Evolutionary conservation across 2,113 vertebrate species (phyloP), one percentile per base, ranked within the genome.

Genomic region (Marmota monax): DNA sequence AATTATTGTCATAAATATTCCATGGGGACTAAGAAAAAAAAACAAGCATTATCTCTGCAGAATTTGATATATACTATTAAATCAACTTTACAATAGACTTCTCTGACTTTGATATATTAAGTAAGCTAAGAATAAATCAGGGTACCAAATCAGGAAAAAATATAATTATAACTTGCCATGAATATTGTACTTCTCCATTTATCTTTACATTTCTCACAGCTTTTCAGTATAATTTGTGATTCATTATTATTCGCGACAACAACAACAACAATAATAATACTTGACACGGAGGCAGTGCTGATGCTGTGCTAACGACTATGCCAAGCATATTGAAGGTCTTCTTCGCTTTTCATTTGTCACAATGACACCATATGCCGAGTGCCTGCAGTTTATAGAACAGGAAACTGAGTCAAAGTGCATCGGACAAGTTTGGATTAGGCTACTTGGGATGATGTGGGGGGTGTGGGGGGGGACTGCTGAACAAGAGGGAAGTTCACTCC

Each of bases 1-100:
- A 94, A 86, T 92, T 92, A 73, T 65, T 39, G 17, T 67, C 48
- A 18, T 74, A 94, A 96, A 92, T 63, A 89, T 88, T 88, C 78
- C 16, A n/a, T 45, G 63, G 53, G 51, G 25, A 42, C n/a, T 51
- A 39, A n/a, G 25, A 63, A 48, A 77, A 39, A 70, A 34, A 39
- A 79, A 2, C 20, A 70, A 89, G 65, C 29, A 14, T 79, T 51
- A 76, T 37, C 74, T 91, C 42, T 88, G 79, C n/a, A 92, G n/a
- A 89, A 20, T 63, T 73, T 51, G 83, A 96, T 53, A 7, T 9
- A n/a, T 39, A 69, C 72, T 83, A 63, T 61, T 74, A 91, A 94
- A 56, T 92, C 78, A 95, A 58, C 69, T 78, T 74, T 63, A 83
- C 84, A 84, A 84, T 82, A 87, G 80, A 53, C 51, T 94, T 67